Conservation (phyloP, 2,888 invertebrate genomes). For the Unio pictorum region DNA sequence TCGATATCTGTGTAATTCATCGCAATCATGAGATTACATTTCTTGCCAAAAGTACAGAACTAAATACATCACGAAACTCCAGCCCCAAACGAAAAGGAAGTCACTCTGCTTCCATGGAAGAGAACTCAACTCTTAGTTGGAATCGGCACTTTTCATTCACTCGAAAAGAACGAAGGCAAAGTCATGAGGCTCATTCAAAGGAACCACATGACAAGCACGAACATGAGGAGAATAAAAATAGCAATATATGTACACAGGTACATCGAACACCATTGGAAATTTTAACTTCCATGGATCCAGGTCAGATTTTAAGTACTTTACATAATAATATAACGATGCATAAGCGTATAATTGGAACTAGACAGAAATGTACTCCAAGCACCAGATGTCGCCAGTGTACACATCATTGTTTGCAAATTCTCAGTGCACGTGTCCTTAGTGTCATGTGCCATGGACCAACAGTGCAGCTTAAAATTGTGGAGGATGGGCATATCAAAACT, state of each 20-base stretch:
- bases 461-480: conserved; percentile 75
- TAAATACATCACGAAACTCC: conserved; percentile 24
- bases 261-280: conserved; percentile 65
- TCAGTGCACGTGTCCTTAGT: conserved; percentile 76
- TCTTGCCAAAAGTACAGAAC: conserved; percentile 32
- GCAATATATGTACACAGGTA: conserved; percentile 30
- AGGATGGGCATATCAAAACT: conserved; percentile 76
- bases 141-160: conserved; percentile 35
- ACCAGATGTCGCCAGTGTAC: conserved; percentile 76
- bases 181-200: conserved; percentile 36
- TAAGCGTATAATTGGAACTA: conserved; percentile 76
- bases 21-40: conserved; percentile 64
- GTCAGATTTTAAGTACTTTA: conserved; percentile 75
- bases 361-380: conserved; percentile 78
- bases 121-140: conserved; percentile 25
- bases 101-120: conserved; percentile 23
- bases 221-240: conserved; percentile 34
- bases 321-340: conserved; percentile 78
- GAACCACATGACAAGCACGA: conserved; percentile 29
- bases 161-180: conserved; percentile 27
- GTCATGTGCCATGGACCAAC: conserved; percentile 76
- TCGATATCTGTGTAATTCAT: conserved; percentile 75
- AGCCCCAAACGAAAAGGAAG: conserved; percentile 36
- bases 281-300: conserved; percentile 70
- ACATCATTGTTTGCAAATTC: conserved; percentile 77